Conservation (phyloP, 2,113 vertebrate genomes). For the Cynoglossus semilaevis region DNA sequence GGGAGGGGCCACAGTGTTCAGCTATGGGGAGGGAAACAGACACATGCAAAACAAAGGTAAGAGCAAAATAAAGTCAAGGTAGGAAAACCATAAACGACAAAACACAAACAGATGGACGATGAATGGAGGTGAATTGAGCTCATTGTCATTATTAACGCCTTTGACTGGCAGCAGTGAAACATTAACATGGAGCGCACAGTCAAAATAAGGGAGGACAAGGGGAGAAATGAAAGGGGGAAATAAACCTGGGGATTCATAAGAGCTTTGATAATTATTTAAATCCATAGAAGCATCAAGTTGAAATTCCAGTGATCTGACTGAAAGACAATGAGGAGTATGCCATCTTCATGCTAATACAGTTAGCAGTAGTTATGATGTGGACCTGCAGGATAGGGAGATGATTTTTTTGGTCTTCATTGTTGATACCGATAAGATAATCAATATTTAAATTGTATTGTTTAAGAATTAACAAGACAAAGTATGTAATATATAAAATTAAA, state of each 20-base stretch:
- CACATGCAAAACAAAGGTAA: constrained; percentile 50
- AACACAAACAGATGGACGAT: constrained; percentile 14
- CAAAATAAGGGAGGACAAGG: constrained; percentile 46
- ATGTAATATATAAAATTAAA: no score
- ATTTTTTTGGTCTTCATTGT: not conserved
- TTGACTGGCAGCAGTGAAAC: constrained; percentile 22
- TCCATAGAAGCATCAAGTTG: constrained; percentile 16
- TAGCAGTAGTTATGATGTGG: constrained; percentile 11
- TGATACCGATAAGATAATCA: no score
- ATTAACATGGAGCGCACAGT: constrained; percentile 35
- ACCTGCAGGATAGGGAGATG: no score
- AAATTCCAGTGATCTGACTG: constrained; percentile 8
- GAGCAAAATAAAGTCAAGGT: constrained; percentile 39
- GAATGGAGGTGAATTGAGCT: not conserved
- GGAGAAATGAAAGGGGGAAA: constrained; percentile 30
- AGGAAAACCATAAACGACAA: constrained; percentile 2
- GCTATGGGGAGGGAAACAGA: constrained; percentile 65
- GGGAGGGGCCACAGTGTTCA: constrained; percentile 68
- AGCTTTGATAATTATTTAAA: constrained; percentile 41
- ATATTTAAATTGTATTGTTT: no score
- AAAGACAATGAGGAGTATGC: constrained; percentile 23
- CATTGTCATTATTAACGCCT: constrained; percentile 37
- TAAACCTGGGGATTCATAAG: constrained; percentile 48
- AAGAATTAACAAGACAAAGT: no score
- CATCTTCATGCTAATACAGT: constrained; percentile 5